Conservation (phyloP, 1,140 invertebrate species). For the Heterodera carotae region DNA sequence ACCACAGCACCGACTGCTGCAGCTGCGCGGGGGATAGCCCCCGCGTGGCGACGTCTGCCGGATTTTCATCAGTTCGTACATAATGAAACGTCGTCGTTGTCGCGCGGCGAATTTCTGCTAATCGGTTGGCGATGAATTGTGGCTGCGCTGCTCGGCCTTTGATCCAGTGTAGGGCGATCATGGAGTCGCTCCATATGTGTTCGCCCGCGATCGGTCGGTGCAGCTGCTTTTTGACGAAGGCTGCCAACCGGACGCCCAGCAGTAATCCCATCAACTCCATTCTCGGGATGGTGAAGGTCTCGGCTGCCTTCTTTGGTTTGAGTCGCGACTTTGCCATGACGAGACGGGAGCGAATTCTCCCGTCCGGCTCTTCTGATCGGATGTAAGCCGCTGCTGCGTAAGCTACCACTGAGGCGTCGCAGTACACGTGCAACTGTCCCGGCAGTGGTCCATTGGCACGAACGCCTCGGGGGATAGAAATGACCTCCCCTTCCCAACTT, state of each 20-base stretch:
- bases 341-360: neutral
- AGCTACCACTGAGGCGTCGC: constrained; percentile 36
- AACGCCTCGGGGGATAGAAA: constrained; percentile 7
- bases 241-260: neutral
- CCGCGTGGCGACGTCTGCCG: constrained; percentile 33
- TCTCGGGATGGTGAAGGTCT: constrained; percentile 36
- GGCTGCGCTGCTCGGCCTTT: too few relatives aligned
- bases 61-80: constrained; percentile 32
- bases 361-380: neutral
- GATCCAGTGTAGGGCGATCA: constrained; percentile 28
- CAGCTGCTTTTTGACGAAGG: constrained; percentile 20
- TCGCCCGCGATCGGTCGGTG: neutral
- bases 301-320: constrained; percentile 7
- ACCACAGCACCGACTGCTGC: constrained; percentile 13
- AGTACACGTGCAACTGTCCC: constrained; percentile 39
- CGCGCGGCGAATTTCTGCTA: constrained; percentile 21
- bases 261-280: too few relatives aligned
- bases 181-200: constrained; percentile 43
- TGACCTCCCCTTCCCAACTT: constrained; percentile 8
- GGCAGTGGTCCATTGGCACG: too few relatives aligned
- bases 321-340: constrained; percentile 36
- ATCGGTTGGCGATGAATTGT: too few relatives aligned
- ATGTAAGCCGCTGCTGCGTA: constrained; percentile 42
- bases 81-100: constrained; percentile 29
- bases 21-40: constrained; percentile 29